Percentiles rank a stretch among this genome's conserved stretches.
Conservation (phyloP, 2,113 vertebrate genomes). For the Choloepus hoffmanni region DNA sequence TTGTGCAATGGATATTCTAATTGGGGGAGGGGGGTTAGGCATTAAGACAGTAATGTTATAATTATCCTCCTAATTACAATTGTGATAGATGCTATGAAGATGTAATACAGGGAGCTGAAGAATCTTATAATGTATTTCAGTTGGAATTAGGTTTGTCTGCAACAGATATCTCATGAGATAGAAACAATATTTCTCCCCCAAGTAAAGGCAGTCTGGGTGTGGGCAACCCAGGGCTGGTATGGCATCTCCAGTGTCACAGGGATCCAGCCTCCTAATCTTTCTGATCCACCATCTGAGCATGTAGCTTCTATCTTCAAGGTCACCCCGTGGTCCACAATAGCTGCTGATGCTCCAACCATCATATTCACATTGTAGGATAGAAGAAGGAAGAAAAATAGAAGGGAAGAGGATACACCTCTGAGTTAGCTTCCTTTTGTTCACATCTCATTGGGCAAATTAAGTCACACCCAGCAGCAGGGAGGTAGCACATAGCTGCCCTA, state of each 20-base stretch:
- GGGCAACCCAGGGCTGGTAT: neutral
- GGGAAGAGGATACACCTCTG: neutral
- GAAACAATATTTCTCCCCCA: neutral
- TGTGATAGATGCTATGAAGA: neutral
- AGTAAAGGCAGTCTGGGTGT: constrained; percentile 2
- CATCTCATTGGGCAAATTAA: neutral
- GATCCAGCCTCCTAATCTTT: neutral
- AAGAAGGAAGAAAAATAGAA: neutral
- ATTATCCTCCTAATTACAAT: neutral
- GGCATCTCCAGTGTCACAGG: neutral
- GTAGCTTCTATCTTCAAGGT: neutral
- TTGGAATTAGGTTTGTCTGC: neutral
- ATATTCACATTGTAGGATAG: neutral
- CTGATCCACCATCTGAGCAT: neutral
- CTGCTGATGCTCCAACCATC: neutral
- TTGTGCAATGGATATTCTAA: neutral
- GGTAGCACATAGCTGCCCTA: neutral
- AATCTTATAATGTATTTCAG: neutral
- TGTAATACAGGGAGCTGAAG: neutral
- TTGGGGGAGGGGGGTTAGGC: neutral
- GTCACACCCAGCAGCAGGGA: neutral
- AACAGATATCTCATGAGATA: neutral
- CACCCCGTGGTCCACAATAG: neutral
- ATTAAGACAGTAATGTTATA: neutral
- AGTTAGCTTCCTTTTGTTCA: neutral